Evolutionary conservation across 1,140 invertebrate species (phyloP).

Genomic region (Trachelipus rathkii): DNA sequence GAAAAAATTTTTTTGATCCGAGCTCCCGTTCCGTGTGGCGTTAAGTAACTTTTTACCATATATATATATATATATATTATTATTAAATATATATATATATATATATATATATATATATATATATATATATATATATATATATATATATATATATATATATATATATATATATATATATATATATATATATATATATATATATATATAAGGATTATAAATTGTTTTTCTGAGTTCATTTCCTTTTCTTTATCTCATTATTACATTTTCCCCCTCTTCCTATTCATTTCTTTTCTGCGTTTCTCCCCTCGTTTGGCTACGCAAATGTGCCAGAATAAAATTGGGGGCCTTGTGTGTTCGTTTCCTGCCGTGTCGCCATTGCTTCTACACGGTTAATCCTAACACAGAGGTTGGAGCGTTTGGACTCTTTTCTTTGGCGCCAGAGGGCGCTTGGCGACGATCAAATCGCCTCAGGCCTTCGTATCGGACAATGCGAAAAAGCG

Average conservation of each 20-base stretch:
- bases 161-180: constrained; percentile 8
- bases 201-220: neutral
- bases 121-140: constrained; percentile 22
- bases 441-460: neutral
- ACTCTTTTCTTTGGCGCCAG: neutral
- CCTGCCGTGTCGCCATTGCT: constrained; percentile 4
- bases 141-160: constrained; percentile 19
- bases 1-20: no score
- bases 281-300: neutral
- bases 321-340: neutral
- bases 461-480: neutral
- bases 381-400: neutral
- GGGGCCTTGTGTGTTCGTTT: neutral
- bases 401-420: neutral
- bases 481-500: no score
- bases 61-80: constrained; percentile 23
- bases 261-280: neutral
- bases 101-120: constrained; percentile 24
- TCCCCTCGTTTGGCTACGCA: neutral
- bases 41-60: no score
- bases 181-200: constrained; percentile 4
- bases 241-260: no score
- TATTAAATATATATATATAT: constrained; percentile 21
- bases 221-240: no score
- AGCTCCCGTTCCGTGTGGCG: no score